Evolutionary conservation across 2,888 invertebrate genomes (phyloP).

Genomic region (Bellardia pandia): DNA sequence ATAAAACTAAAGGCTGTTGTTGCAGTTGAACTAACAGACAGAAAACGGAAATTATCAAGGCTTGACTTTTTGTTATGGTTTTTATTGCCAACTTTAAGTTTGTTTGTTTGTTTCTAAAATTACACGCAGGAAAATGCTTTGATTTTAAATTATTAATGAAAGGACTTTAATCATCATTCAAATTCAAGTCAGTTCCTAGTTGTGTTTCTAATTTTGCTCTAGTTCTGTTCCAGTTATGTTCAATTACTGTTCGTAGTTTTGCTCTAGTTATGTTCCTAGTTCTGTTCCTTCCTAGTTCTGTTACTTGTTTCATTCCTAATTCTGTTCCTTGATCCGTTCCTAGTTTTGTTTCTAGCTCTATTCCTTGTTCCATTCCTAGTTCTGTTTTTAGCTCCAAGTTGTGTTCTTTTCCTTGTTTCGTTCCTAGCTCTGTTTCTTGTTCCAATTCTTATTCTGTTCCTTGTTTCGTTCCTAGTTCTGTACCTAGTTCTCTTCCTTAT

Average conservation of each 20-base stretch:
- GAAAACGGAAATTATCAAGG: conserved; percentile 49
- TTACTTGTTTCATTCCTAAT: too few relatives aligned
- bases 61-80: conserved; percentile 31
- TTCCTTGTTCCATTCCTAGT: too few relatives aligned
- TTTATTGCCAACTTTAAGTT: not conserved
- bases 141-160: too few relatives aligned
- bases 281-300: not conserved
- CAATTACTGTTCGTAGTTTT: not conserved
- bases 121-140: not conserved
- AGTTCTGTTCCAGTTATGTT: not conserved
- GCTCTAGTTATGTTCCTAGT: not conserved
- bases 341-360: too few relatives aligned
- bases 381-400: too few relatives aligned
- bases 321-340: not conserved
- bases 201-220: not conserved
- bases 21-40: not conserved
- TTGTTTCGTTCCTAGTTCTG: too few relatives aligned
- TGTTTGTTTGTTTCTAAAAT: not conserved
- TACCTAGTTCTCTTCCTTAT: not conserved
- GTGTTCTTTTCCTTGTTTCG: too few relatives aligned
- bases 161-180: too few relatives aligned
- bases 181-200: not conserved
- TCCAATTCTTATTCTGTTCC: too few relatives aligned
- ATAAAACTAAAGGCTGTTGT: not conserved
- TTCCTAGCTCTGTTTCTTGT: too few relatives aligned